phyloP scores from a whole-genome alignment of 1,140 invertebrate species.

The Orchesella cincta region DNA sequence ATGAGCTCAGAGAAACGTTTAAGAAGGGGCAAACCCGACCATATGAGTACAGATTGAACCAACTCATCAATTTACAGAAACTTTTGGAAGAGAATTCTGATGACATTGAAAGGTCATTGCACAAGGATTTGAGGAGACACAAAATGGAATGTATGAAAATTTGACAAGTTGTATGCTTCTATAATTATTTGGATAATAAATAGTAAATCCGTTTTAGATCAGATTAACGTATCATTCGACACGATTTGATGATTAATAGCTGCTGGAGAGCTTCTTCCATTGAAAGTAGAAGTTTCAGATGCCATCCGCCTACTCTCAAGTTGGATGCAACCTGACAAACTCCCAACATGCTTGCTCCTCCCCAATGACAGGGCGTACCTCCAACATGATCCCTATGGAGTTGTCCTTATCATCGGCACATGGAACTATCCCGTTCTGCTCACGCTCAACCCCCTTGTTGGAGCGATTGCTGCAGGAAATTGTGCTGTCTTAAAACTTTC shows the following conservation, averaged over 20 bases:
- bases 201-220: not conserved
- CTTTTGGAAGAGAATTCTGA: constrained; percentile 59
- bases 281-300: constrained; percentile 39
- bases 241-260: not conserved
- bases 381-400: constrained; percentile 67
- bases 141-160: constrained; percentile 48
- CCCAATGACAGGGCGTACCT: constrained; percentile 57
- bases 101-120: constrained; percentile 56
- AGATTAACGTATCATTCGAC: too few relatives aligned
- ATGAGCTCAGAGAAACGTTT: constrained; percentile 34
- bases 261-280: constrained; percentile 30
- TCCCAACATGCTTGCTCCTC: constrained; percentile 58
- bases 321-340: constrained; percentile 52
- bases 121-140: constrained; percentile 59
- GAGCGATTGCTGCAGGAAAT: constrained; percentile 66
- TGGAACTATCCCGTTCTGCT: constrained; percentile 69
- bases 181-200: constrained; percentile 18
- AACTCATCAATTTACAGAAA: constrained; percentile 56
- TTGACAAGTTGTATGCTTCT: not conserved
- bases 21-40: constrained; percentile 40
- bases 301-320: not conserved
- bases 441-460: constrained; percentile 60
- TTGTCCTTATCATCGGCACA: constrained; percentile 62
- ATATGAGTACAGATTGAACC: constrained; percentile 54
- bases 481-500: constrained; percentile 65